Base-by-base conservation (phyloP, 53 echinoderm and acorn worm species). In the Crossaster papposus region DNA sequence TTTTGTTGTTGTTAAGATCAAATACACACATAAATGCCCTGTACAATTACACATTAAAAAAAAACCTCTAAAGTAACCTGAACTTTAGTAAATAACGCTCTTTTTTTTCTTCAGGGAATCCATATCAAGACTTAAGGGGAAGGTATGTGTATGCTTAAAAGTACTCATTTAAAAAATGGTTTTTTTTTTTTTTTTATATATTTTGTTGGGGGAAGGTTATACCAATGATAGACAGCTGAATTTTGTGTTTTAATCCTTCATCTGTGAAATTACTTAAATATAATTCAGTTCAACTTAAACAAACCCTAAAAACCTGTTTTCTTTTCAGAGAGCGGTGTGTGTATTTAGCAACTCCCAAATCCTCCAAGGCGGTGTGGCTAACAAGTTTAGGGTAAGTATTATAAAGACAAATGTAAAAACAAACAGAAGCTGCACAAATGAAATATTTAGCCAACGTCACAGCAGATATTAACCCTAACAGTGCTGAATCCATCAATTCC, bases 331-430 rank as follows among this genome's bases (percentile, higher is more conserved):
- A 94, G 79, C 91, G 99, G 89, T 94, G 80, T 88, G 80, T 90
- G 15, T 94, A 96, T 50, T 82, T 98, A 65, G 91, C 96, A 91
- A 92, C 89, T 64, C 99, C 95, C 51, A 98, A 98, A 78, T 90
- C 94, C 52, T 96, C 94, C n/a, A 98, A 98, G 72, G 90, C 96
- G 85, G 92, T 96, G 64, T 98, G 99, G 99, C 95, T 98, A 33
- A 98, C 99, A 78, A 96, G 96, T 80, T 88, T 98, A 65, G 99
- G 99, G 99, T 98, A 84, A 92, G 99, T 89, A 36, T 28, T n/a
- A 28, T 23, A 68, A 23, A 14, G 4, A 68, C 7, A 30, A 28
- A n/a, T n/a, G n/a, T 18, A 0, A 8, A 58, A 58, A 58, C 6
- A 28, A 7, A 13, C 8, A 51, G 51, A 52, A 1, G 26, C 50